Conservation (phyloP, 2,113 vertebrate species). For the Actenoides lindsayi region DNA sequence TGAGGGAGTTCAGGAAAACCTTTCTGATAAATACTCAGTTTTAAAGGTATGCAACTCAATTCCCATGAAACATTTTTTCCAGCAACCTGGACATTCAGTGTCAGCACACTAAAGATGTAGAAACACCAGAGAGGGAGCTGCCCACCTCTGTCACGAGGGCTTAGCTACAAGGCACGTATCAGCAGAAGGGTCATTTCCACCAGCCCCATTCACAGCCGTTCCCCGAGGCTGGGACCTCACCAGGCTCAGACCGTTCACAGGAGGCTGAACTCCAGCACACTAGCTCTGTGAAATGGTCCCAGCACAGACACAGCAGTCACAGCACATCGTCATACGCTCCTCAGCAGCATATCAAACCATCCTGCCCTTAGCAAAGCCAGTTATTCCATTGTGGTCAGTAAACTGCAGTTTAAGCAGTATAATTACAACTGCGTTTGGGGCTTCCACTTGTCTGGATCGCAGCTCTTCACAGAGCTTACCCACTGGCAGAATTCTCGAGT, state of each 20-base stretch:
- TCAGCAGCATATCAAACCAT: not conserved
- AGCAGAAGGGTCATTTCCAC: not conserved
- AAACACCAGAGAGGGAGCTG: not conserved
- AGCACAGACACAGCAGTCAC: not conserved
- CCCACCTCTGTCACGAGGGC: accelerated
- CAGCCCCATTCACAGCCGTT: not conserved
- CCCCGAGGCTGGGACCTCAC: accelerated
- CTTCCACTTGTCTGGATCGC: not conserved
- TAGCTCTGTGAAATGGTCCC: not conserved
- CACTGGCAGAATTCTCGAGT: not conserved
- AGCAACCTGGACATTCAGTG: not conserved
- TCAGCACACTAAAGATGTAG: not conserved
- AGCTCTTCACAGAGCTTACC: not conserved
- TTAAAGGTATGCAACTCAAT: not conserved
- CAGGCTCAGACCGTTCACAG: accelerated
- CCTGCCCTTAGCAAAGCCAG: not conserved
- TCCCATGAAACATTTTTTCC: not conserved
- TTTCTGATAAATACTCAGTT: not conserved
- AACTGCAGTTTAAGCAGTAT: not conserved
- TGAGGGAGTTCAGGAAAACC: not conserved
- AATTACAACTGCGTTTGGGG: not conserved
- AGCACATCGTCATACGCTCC: accelerated
- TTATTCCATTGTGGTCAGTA: not conserved
- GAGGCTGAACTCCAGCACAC: not conserved
- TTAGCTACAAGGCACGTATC: not conserved